A percentile compares a stretch with the other conserved stretches of the same genome.
These are phyloP conservation scores for Rutilus rutilus DNA, from an alignment of 2,113 vertebrate species.

Conservation along the genomic window DNA sequence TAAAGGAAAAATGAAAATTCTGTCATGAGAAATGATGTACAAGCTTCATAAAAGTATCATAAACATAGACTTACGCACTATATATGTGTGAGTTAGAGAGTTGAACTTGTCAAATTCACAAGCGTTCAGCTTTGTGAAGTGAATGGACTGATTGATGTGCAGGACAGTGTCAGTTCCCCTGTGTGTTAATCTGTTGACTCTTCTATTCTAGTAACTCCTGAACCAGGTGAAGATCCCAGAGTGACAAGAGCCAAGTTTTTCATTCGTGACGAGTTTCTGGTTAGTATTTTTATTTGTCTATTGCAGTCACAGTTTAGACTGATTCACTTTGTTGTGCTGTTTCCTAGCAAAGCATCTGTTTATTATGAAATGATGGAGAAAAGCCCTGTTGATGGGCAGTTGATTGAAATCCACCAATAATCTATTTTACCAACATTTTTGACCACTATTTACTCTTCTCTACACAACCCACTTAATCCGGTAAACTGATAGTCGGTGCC, in stretches of 20 bases:
- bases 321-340: neutral
- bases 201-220: slow-evolving; percentile 84
- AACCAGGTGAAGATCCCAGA: slow-evolving; percentile 95
- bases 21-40: neutral
- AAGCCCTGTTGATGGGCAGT: neutral
- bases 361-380: neutral
- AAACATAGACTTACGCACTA: neutral
- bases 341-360: too few species aligned
- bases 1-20: neutral
- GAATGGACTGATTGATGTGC: neutral
- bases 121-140: neutral
- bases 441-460: neutral
- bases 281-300: slow-evolving; percentile 69
- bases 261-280: slow-evolving; percentile 97
- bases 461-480: neutral
- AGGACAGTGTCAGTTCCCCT: too few species aligned
- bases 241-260: slow-evolving; percentile 99
- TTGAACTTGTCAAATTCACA: neutral
- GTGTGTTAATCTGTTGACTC: neutral
- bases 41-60: neutral
- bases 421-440: neutral
- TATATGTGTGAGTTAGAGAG: neutral
- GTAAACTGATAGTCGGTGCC: neutral
- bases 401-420: neutral
- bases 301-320: neutral